Evolutionary conservation across 2,888 invertebrate species (phyloP), one percentile per base, ranked within the genome.

Genomic region (Patella pellucida): DNA sequence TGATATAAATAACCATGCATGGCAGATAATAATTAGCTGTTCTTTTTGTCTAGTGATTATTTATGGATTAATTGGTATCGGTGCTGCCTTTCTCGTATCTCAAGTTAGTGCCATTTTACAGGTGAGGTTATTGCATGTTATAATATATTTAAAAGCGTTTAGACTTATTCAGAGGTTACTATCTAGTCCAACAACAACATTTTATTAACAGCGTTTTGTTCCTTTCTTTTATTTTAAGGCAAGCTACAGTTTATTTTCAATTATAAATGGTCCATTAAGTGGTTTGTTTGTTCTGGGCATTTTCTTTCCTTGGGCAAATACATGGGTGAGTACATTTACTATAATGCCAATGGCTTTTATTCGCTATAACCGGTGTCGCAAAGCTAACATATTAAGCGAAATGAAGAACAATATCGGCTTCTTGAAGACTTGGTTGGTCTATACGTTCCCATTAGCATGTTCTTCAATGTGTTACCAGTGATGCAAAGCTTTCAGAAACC

Each of bases 21-120:
- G 11, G 3, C 23, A 23, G 3, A 62, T 62, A 23, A 5, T 23
- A 23, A 56, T 56, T 1, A 11, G 23, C 14, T 12, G 23, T 23
- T 62, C 3, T 62, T 5, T 15, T 5, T 62, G 11, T 23, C 3
- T 23, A 62, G 95, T 96, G 0, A 92, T 94, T 3, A 80, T 92
- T 23, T 96, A 94, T 88, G 96, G 97, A 1, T 89, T 94, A 0
- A 86, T 95, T 19, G 95, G 95, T 23, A 96, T 96, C 82, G 93
- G 92, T 0, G 91, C 96, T 84, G 95, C 97, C 11, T 96, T 97
- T 85, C 93, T 95, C 9, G 95, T 97, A 23, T 95, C 96, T 88
- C 93, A 94, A 76, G 92, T 97, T 52, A 97, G 97, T 0, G 95
- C 96, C 9, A 95, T 97, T 52, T 93, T 97, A 79, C 96, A 69